These are phyloP conservation scores for Drosophila watanabei DNA, from an alignment of 1,140 invertebrate species.

Conservation along the genomic window DNA sequence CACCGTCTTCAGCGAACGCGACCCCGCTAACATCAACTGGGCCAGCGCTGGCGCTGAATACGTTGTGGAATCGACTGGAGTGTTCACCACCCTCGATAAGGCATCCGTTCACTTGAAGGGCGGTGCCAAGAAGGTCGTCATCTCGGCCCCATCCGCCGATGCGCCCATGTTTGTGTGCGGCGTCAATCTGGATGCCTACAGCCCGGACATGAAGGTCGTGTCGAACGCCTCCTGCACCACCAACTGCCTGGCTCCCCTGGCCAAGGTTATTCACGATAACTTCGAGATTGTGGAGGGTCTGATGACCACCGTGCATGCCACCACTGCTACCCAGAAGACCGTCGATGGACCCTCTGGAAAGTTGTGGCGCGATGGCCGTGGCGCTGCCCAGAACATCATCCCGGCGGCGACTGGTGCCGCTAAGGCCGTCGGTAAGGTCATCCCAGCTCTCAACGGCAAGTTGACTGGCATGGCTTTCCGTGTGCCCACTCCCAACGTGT, in stretches of 20 bases:
- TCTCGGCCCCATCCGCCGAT: conserved; percentile 98
- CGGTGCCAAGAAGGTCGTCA: conserved; percentile 99
- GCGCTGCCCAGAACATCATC: conserved; percentile 98
- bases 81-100: conserved; percentile 98
- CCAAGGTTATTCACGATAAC: conserved; percentile 98
- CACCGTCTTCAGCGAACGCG: conserved; percentile 93
- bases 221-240: conserved; percentile 99
- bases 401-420: conserved; percentile 99
- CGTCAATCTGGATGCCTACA: conserved; percentile 96
- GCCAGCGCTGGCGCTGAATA: conserved; percentile 95
- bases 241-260: conserved; percentile 99
- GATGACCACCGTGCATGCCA: conserved; percentile 99
- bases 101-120: conserved; percentile 94
- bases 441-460: conserved; percentile 96
- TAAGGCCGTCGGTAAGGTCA: conserved; percentile 99
- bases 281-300: conserved; percentile 98
- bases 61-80: conserved; percentile 98
- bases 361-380: conserved; percentile 98
- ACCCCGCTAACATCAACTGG: conserved; percentile 97
- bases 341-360: conserved; percentile 98
- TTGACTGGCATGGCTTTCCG: conserved; percentile 99
- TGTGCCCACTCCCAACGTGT: conserved; percentile 98
- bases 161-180: conserved; percentile 99
- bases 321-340: conserved; percentile 98
- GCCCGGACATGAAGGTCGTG: conserved; percentile 93